A percentile compares a stretch with the other conserved stretches of the same genome.
These are phyloP conservation scores for Branchipolynoe longqiensis DNA, from an alignment of 2,888 invertebrate genomes.

Conservation along the genomic window DNA sequence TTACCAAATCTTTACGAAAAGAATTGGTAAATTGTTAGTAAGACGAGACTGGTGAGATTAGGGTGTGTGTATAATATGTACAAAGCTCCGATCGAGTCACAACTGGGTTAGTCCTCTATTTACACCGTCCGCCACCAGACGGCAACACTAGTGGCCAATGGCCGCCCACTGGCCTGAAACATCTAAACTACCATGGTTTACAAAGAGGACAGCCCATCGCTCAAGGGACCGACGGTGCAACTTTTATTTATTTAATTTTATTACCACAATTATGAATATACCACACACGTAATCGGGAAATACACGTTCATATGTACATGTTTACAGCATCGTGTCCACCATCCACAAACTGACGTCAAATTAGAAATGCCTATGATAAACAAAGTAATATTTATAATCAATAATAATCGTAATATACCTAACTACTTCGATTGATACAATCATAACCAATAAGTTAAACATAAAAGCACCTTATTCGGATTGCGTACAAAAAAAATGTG, in stretches of 20 bases:
- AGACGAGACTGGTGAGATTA: too few species aligned
- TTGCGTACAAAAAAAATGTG: conserved; percentile 41
- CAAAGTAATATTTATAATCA: background rate
- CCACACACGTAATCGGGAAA: background rate
- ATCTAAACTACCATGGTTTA: background rate
- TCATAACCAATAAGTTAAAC: conserved; percentile 44
- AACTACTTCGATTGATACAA: conserved; percentile 9
- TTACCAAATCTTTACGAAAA: too few species aligned
- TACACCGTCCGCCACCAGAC: too few species aligned
- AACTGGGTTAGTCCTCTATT: too few species aligned
- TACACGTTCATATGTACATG: conserved; percentile 13
- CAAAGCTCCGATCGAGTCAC: too few species aligned
- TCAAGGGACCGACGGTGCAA: background rate
- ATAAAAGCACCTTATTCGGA: conserved; percentile 40
- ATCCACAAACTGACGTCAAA: conserved; percentile 51
- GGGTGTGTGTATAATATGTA: too few species aligned
- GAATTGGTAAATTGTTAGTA: too few species aligned
- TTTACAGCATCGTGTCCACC: conserved; percentile 28
- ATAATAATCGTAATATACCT: conserved; percentile 13
- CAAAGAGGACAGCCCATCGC: background rate
- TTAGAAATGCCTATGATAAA: background rate
- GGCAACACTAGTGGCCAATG: background rate
- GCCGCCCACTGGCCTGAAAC: background rate
- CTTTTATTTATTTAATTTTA: background rate
- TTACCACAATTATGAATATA: background rate